Evolutionary conservation across 2,888 invertebrate species (phyloP), one percentile per base, ranked within the genome.

Genomic region (Patella caerulea): DNA sequence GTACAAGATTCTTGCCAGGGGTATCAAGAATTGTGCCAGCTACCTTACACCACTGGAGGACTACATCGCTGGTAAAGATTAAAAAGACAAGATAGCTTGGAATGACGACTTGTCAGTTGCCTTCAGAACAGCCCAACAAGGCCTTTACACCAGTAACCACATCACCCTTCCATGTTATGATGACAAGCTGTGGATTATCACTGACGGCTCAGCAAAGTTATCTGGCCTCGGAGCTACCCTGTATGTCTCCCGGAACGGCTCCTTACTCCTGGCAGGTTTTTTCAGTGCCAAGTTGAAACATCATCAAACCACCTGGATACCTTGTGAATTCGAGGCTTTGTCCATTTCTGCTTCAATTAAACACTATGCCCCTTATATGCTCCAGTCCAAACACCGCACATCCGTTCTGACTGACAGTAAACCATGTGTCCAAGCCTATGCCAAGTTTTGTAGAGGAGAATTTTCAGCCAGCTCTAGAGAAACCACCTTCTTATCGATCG

Each of bases 111-210:
- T 34, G 34, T 34, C 34, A 34, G 34, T 5, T 34, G 74, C 17
- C 12, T 55, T 9, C 76, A 77, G 53, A 53, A 65, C 56, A 53
- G 65, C 65, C 9, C 65, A 65, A 24, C n/a, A 65, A 65, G n/a
- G 19, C 65, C 24, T 65, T 12, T 12, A n/a, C 12, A 65, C 65
- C 65, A 65, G 11, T 24, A 65, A 65, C n/a, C n/a, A n/a, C 2
- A 65, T 65, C 24, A 65, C 65, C 3, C 11, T 65, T 9, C 65
- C 65, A 7, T 19, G 59, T n/a, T 19, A 17, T 5, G 59, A 59
- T 59, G 65, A 65, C n/a, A n/a, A n/a, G n/a, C 19, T 65, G 11
- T n/a, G n/a, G n/a, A 65, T 65, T 19, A 65, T 65, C 9, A 24
- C 24, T 24, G 24, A 24, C 24, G 1, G 24, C 24, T 24, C 24